Percentiles rank a stretch among this genome's conserved stretches.
Conservation (phyloP, 2,113 vertebrate species). For the Hypocryptadius cinnamomeus region DNA sequence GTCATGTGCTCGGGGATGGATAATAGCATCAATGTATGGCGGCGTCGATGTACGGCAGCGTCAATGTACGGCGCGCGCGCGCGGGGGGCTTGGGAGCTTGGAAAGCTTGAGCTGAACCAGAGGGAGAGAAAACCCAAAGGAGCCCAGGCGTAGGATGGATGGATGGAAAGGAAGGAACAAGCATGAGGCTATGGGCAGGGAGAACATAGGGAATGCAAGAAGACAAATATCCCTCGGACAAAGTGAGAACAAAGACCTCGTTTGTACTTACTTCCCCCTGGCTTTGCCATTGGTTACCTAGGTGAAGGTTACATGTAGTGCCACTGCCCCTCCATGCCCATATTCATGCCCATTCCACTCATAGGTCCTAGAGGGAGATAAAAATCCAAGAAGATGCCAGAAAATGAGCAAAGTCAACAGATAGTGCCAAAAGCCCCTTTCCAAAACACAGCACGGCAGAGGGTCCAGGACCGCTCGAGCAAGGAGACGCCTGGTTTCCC, state of each 20-base stretch:
- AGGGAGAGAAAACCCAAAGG: slow-evolving; percentile 52
- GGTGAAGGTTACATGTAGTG: slow-evolving; percentile 99
- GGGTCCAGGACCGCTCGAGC: slow-evolving; percentile 24
- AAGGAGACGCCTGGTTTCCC: slow-evolving; percentile 57
- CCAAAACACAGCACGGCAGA: slow-evolving; percentile 57
- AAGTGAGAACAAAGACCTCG: slow-evolving; percentile 74
- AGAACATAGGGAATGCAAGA: slow-evolving; percentile 71
- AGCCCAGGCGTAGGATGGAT: slow-evolving; percentile 63
- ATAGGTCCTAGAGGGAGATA: slow-evolving; percentile 94
- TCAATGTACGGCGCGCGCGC: slow-evolving; percentile 49
- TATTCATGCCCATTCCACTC: slow-evolving; percentile 99
- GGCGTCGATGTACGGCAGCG: slow-evolving; percentile 66
- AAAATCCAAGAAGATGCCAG: slow-evolving; percentile 83
- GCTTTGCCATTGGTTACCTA: slow-evolving; percentile 94
- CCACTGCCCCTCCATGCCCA: slow-evolving; percentile 99
- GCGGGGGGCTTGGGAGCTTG: slow-evolving; percentile 53
- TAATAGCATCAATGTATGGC: slow-evolving; percentile 72
- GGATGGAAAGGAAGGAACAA: slow-evolving; percentile 72
- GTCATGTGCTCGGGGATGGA: slow-evolving; percentile 82
- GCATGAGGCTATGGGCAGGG: slow-evolving; percentile 80
- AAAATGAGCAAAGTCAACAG: slow-evolving; percentile 83
- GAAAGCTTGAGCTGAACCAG: slow-evolving; percentile 64
- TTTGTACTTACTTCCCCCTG: slow-evolving; percentile 96
- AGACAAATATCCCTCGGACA: slow-evolving; percentile 71
- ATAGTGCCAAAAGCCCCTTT: slow-evolving; percentile 79